These are phyloP conservation scores for Crocodylus rhombifer DNA, from an alignment of 2,797 vertebrate genomes.

Conservation along the genomic window DNA sequence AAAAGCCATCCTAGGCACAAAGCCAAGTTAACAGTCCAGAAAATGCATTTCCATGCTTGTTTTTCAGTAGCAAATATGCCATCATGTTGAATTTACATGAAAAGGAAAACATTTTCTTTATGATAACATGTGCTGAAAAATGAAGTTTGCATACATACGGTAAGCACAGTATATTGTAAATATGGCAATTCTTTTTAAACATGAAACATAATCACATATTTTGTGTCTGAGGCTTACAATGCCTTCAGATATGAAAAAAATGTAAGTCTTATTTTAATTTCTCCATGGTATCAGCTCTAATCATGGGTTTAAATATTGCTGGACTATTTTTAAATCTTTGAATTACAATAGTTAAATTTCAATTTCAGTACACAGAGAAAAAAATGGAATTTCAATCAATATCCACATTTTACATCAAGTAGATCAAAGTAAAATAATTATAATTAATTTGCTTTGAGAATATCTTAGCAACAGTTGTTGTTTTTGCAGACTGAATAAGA, in stretches of 20 bases:
- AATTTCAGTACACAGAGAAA: conserved; percentile 16
- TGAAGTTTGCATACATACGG: not conserved
- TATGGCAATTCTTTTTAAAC: not conserved
- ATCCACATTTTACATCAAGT: accelerated
- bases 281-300: not conserved
- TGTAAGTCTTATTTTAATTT: conserved; percentile 38
- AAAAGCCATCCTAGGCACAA: not conserved
- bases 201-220: conserved; percentile 2
- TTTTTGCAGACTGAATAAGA: not conserved
- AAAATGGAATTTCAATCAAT: not conserved
- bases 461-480: not conserved
- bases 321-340: conserved; percentile 27
- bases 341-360: conserved; percentile 20
- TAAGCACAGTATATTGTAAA: not conserved
- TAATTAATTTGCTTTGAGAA: not conserved
- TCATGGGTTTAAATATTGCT: conserved; percentile 41
- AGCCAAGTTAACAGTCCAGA: conserved; percentile 1
- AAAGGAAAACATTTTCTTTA: conserved; percentile 3
- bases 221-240: conserved; percentile 1
- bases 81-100: not conserved
- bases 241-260: conserved; percentile 12
- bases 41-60: conserved; percentile 41
- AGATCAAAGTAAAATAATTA: not conserved
- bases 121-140: conserved; percentile 1
- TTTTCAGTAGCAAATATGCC: conserved; percentile 43